Evolutionary conservation across 1,140 invertebrate genomes (phyloP).

Genomic region (Pectinophora gossypiella): DNA sequence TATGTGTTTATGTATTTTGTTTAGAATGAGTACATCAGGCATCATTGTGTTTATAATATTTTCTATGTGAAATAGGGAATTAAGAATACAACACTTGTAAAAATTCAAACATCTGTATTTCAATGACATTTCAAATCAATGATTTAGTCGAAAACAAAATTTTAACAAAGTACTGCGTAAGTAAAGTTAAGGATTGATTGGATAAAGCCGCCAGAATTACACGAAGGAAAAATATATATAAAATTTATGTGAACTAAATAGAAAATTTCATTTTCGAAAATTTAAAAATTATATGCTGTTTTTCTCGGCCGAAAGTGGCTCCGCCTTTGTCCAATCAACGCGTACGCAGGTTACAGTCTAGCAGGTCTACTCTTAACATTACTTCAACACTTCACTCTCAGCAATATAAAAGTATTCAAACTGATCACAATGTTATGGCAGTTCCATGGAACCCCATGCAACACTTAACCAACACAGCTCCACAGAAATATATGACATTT

Average conservation of each 20-base stretch:
- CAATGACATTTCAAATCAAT: constrained; percentile 68
- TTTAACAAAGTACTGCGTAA: constrained; percentile 68
- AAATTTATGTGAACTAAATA: too few relatives aligned
- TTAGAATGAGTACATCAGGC: too few relatives aligned
- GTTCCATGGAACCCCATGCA: too few relatives aligned
- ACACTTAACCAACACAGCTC: constrained; percentile 39
- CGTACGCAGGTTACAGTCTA: constrained; percentile 65
- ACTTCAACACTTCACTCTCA: constrained; percentile 64
- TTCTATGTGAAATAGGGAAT: background rate
- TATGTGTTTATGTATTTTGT: too few relatives aligned
- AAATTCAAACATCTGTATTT: constrained; percentile 74
- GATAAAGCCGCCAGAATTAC: constrained; percentile 53
- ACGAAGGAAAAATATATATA: constrained; percentile 34
- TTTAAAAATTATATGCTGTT: too few relatives aligned
- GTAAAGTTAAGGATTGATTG: constrained; percentile 59
- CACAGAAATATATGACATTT: constrained; percentile 65
- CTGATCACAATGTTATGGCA: constrained; percentile 73
- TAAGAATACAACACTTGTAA: constrained; percentile 24
- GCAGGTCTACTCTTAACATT: constrained; percentile 72
- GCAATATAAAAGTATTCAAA: constrained; percentile 75
- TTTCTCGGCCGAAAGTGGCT: background rate
- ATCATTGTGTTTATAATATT: background rate
- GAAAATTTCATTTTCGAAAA: constrained; percentile 7
- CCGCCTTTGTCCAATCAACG: constrained; percentile 62
- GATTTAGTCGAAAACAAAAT: constrained; percentile 71